phyloP scores from a whole-genome alignment of 2,797 vertebrate species.

The Hydrolagus colliei region DNA sequence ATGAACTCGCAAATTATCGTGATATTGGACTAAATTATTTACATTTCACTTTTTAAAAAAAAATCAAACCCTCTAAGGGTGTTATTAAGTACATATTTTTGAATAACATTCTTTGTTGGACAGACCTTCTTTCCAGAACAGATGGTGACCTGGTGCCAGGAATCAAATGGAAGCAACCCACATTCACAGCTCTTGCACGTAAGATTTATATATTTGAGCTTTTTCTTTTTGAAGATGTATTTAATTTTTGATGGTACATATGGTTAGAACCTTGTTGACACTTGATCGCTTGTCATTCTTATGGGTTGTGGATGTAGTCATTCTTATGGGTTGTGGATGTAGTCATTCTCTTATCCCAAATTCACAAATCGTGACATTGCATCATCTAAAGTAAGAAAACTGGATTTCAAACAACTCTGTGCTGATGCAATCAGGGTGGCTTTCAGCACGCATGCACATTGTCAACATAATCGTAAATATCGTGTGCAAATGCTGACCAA shows the following conservation, averaged over 20 bases:
- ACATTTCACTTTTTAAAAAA: not conserved
- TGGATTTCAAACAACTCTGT: too few relatives aligned
- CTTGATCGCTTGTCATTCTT: not conserved
- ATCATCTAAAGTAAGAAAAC: too few relatives aligned
- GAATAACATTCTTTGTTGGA: slow-evolving; percentile 25
- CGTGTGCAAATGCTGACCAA: too few relatives aligned
- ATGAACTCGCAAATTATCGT: too few relatives aligned
- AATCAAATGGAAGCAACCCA: slow-evolving; percentile 81
- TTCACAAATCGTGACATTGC: too few relatives aligned
- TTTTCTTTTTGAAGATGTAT: not conserved
- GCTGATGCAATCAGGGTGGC: too few relatives aligned
- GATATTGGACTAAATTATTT: not conserved
- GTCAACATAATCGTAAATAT: too few relatives aligned
- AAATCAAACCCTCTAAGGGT: not conserved
- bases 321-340: too few relatives aligned
- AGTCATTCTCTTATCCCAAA: too few relatives aligned
- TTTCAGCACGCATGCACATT: too few relatives aligned
- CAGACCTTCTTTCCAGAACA: slow-evolving; percentile 97
- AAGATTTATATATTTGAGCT: slow-evolving; percentile 37
- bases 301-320: too few relatives aligned
- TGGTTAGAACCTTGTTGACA: slow-evolving; percentile 34
- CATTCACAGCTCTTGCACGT: slow-evolving; percentile 91
- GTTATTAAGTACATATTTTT: not conserved
- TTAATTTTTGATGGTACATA: slow-evolving; percentile 14
- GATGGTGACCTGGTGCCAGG: slow-evolving; percentile 95